These are phyloP conservation scores for Azorinus chamasolen DNA, from an alignment of 2,888 invertebrate genomes.

Conservation along the genomic window DNA sequence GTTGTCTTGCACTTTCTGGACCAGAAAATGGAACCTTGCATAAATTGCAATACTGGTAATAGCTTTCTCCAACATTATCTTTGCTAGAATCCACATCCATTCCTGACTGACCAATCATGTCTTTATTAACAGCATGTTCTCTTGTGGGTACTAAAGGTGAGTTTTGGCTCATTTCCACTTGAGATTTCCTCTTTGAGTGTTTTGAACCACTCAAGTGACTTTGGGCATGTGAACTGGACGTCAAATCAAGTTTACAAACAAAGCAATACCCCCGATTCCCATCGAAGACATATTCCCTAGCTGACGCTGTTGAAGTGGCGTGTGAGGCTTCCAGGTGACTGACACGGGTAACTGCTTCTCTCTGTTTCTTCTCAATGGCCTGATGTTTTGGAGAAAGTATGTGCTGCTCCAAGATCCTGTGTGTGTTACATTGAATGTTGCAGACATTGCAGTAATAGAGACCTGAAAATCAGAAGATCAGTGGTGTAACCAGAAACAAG, in stretches of 20 bases:
- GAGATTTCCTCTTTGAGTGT: constrained; percentile 53
- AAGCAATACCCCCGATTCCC: constrained; percentile 57
- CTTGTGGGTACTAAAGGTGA: neutral
- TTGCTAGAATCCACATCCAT: no score
- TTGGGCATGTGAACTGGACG: constrained; percentile 60
- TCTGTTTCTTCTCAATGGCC: constrained; percentile 51
- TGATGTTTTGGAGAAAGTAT: constrained; percentile 61
- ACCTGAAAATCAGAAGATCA: no score
- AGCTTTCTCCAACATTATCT: neutral
- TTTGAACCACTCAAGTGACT: constrained; percentile 68
- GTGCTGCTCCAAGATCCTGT: constrained; percentile 48
- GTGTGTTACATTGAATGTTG: constrained; percentile 56
- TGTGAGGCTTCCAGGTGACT: neutral
- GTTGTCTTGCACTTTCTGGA: constrained; percentile 68
- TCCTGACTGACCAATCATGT: neutral
- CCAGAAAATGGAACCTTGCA: constrained; percentile 41
- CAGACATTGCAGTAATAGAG: constrained; percentile 54
- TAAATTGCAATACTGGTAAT: constrained; percentile 7
- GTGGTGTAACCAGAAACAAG: no score
- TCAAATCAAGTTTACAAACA: constrained; percentile 65
- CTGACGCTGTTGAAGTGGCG: neutral
- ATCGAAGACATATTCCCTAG: constrained; percentile 50
- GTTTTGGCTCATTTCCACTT: no score
- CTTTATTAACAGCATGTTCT: neutral
- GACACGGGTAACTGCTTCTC: neutral